Evolutionary conservation across 2,797 vertebrate species (phyloP), one percentile per base, ranked within the genome.

Genomic region (Champsocephalus gunnari): DNA sequence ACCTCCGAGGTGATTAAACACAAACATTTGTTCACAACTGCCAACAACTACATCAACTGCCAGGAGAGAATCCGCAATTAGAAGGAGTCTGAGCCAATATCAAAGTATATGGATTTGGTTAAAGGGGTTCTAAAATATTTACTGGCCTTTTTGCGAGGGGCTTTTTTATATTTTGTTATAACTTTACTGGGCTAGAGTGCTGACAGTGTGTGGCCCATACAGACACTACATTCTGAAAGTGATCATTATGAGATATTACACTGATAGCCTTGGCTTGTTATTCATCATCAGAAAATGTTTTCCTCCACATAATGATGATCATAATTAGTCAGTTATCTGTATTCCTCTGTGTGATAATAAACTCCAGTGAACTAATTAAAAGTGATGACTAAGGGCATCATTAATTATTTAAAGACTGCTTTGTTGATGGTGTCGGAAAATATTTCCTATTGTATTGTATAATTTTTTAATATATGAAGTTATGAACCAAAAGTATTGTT

Each of bases 321-420:
- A 78, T 70, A 70, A 79, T 77, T 68, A 79, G 53, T 12, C 47
- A 43, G 66, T 34, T 48, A 43, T 28, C 32, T 77, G 24, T 67
- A 67, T 63, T 60, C 80, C 78, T 66, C 6, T 66, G 80, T 77
- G 75, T 66, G 47, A 51, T 16, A 17, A 47, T 24, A 75, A 64
- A 49, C 49, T 82, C 88, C 67, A 79, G 65, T 82, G 84, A 81
- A 83, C 77, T 71, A 77, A 88, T 88, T 87, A 87, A 45, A 68
- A 51, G 54, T 5, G 11, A 61, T 21, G 16, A 8, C 69, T 82
- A 75, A 65, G 59, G 21, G 34, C 24, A 38, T 82, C 84, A 89
- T 88, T 79, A 77, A 90, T 84, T 83, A 90, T 89, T 88, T 28
- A 89, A 62, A 74, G 57, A 48, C 21, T 73, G 49, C 17, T 73